Evolutionary conservation across 2,113 vertebrate species (phyloP).

Genomic region (Tringa solitaria): DNA sequence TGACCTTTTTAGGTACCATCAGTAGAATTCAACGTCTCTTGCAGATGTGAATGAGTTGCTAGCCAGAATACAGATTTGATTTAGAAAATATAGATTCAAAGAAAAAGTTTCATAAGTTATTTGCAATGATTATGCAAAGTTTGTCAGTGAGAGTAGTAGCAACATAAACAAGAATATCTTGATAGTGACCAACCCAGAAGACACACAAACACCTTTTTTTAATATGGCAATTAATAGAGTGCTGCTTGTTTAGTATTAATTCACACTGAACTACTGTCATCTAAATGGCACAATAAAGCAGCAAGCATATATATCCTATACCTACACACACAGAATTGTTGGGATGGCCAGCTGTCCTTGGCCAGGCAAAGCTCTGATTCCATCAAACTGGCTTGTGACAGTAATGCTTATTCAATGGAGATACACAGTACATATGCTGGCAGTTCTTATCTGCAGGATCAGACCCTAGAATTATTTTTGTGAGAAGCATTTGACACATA

Average conservation of each 20-base stretch:
- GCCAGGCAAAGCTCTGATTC: neutral
- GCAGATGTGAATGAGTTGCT: neutral
- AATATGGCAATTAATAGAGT: neutral
- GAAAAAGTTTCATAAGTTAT: neutral
- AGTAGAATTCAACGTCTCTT: neutral
- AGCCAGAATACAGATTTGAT: neutral
- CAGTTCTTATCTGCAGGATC: neutral
- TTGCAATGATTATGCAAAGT: rapidly evolving
- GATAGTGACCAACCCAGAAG: neutral
- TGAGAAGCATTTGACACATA: neutral
- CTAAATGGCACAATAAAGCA: neutral
- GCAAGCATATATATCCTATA: neutral
- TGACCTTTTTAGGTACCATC: neutral
- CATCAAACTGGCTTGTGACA: neutral
- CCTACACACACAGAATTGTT: rapidly evolving
- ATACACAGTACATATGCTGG: rapidly evolving
- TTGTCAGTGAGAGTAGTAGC: neutral
- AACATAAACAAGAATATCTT: neutral
- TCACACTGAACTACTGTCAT: neutral
- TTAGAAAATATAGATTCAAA: neutral
- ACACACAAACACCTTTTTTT: neutral
- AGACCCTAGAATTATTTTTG: neutral
- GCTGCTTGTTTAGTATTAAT: neutral
- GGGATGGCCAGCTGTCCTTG: neutral
- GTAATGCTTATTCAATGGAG: neutral